Base-by-base conservation (phyloP, 2,797 vertebrate genomes). In the Parotocinclus haroldoi region DNA sequence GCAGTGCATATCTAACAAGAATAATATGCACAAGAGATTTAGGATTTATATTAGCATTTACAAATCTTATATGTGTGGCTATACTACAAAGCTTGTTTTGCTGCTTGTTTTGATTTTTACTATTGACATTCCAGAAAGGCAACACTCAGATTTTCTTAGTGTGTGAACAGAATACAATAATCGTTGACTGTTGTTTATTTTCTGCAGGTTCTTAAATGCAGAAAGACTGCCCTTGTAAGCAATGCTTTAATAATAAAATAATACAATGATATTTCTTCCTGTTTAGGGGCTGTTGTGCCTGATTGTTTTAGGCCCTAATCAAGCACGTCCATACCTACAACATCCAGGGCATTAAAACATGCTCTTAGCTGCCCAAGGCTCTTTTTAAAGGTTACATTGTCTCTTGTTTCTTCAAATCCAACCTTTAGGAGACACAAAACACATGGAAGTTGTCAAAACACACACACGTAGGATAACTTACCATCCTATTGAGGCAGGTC, bases 1-100 rank as follows among this genome's bases (percentile, higher is more conserved):
- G 81, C 74, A 36, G 61, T 66, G 58, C 89, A 89, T 90, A 84
- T 83, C 77, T 76, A 46, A 63, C 55, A 76, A 75, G 77, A 74
- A 79, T 74, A 84, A 82, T 71, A 75, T 77, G 72, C 7, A 48
- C 69, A 76, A 62, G 37, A 66, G 75, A 85, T 83, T 84, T 75
- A 74, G 60, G 58, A 86, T 87, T 81, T 84, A 79, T 80, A 84
- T 82, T 81, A 80, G 83, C 82, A 81, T 79, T 73, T 54, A 68
- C 53, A 63, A 73, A 76, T 58, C 72, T 68, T 49, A 56, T 37
- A 50, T 65, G 69, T 16, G 16, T 39, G 27, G 52, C 48, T 71
- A 37, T 56, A 50, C 60, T 61, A 58, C 58, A 68, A 27, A 38
- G 46, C 12, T 63, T 46, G 39, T 64, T 54, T 6, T 46, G 27